These are phyloP conservation scores for Julus scanicus DNA, from an alignment of 2,888 invertebrate genomes.

Conservation along the genomic window DNA sequence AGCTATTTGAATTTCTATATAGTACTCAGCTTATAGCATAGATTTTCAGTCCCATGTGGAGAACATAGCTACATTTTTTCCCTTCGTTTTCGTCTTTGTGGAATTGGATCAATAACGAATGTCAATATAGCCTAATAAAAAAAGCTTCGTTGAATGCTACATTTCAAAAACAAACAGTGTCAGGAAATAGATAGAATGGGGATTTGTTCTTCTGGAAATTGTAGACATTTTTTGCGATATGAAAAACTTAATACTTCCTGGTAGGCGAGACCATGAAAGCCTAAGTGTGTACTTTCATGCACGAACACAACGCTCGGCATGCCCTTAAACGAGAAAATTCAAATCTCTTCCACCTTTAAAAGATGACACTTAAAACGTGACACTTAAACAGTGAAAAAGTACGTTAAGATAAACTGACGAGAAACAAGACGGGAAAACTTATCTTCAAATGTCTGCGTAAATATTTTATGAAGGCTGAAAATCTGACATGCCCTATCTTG, in stretches of 20 bases:
- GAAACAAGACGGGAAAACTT: not conserved
- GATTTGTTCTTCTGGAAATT: constrained; percentile 15
- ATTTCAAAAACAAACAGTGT: constrained; percentile 37
- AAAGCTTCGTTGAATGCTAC: constrained; percentile 17
- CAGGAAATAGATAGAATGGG: not conserved
- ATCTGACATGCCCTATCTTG: not conserved
- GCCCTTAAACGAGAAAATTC: not conserved
- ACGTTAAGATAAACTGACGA: not conserved
- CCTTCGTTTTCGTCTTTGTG: not conserved
- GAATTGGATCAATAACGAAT: constrained; percentile 42
- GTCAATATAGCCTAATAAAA: constrained; percentile 37
- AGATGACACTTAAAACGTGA: not conserved
- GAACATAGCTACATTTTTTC: not conserved
- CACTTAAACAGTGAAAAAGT: not conserved
- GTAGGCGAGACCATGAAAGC: not conserved
- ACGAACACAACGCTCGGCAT: not conserved
- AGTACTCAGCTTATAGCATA: not conserved
- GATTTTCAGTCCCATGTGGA: not conserved
- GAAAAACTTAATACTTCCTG: constrained; percentile 29
- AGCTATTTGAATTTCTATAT: not conserved
- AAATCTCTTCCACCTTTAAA: constrained; percentile 22
- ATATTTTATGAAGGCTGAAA: not conserved
- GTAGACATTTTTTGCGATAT: not conserved
- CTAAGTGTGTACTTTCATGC: constrained; percentile 17
- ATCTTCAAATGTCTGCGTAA: not conserved